These are phyloP conservation scores for Alectoris magna DNA, from an alignment of 2,797 vertebrate genomes.

Conservation along the genomic window DNA sequence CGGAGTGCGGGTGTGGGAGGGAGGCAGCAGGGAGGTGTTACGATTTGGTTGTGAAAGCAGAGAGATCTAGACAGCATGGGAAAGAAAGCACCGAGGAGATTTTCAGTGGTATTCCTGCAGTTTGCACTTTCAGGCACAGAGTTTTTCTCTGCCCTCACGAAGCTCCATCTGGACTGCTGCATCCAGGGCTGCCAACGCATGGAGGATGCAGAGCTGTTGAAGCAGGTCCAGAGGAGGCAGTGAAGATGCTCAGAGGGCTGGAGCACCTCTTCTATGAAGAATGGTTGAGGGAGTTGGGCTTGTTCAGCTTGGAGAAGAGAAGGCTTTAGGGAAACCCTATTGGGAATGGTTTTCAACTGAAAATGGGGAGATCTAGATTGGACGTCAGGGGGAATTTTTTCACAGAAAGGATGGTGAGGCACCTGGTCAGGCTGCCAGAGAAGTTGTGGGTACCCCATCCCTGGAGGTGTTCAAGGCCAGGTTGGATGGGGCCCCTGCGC, in stretches of 20 bases:
- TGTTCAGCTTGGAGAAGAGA: not conserved
- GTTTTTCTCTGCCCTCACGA: not conserved
- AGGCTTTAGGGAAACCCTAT: not conserved
- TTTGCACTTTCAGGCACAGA: not conserved
- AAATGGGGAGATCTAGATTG: no score
- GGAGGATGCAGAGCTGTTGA: no score
- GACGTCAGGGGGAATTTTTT: no score
- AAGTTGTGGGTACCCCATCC: not conserved
- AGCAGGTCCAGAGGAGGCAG: not conserved
- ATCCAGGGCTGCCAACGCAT: no score
- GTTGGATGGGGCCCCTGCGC: not conserved
- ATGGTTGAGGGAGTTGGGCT: not conserved
- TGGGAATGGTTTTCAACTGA: no score
- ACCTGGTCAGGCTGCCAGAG: no score
- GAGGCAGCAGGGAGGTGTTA: fast-evolving
- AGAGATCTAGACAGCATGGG: fast-evolving
- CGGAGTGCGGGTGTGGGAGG: no score
- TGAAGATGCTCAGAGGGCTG: not conserved
- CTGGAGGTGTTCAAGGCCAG: not conserved
- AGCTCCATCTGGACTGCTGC: not conserved
- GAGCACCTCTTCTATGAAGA: not conserved
- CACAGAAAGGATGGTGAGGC: no score
- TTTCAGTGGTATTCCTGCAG: fast-evolving
- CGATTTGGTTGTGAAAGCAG: not conserved
- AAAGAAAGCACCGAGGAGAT: not conserved